These are phyloP conservation scores for Drosophila kepulauana DNA, from an alignment of 1,140 invertebrate species.

Conservation along the genomic window DNA sequence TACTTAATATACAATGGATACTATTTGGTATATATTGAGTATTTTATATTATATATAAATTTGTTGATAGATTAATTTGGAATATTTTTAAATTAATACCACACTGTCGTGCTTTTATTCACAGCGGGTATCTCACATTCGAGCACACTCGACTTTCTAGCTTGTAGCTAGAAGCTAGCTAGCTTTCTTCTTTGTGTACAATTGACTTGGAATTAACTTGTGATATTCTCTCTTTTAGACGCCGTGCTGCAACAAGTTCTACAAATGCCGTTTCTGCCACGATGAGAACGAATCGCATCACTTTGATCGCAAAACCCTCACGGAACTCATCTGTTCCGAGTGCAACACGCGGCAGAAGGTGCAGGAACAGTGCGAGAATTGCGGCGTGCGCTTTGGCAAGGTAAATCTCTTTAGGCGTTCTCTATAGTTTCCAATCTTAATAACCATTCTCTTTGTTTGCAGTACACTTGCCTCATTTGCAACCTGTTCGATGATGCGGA, in stretches of 20 bases:
- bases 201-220: no score
- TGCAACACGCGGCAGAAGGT: constrained; percentile 93
- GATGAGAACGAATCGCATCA: constrained; percentile 94
- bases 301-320: constrained; percentile 92
- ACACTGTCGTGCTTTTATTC: no score
- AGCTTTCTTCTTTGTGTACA: no score
- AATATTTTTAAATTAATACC: no score
- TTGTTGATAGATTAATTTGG: no score
- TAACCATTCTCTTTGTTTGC: constrained; percentile 55
- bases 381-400: constrained; percentile 91
- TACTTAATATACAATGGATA: no score
- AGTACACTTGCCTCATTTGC: constrained; percentile 94
- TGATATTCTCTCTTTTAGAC: constrained; percentile 86
- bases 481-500: constrained; percentile 96
- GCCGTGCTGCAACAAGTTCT: constrained; percentile 94
- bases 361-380: constrained; percentile 90
- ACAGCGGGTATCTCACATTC: no score
- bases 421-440: constrained; percentile 19
- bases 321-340: constrained; percentile 92
- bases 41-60: no score
- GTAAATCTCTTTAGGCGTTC: constrained; percentile 37
- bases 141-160: no score
- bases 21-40: no score
- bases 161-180: no score
- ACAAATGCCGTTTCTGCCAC: constrained; percentile 95